These are phyloP conservation scores for Lasioglossum pauxillum DNA, from an alignment of 2,888 invertebrate species.

Conservation along the genomic window DNA sequence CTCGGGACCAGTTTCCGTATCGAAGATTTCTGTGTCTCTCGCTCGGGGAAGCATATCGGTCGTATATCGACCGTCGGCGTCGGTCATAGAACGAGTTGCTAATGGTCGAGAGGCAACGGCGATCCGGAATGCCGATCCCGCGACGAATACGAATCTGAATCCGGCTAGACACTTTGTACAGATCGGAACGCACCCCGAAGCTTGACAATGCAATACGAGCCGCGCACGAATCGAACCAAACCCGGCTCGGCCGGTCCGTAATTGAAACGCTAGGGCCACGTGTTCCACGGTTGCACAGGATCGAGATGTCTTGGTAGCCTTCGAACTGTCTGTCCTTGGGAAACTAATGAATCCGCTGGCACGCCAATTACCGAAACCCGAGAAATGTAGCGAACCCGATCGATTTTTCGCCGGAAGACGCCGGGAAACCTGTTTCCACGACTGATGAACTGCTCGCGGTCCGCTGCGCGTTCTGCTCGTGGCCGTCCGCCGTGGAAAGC, in stretches of 20 bases:
- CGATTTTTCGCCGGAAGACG: conserved; percentile 4
- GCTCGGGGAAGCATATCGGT: conserved; percentile 40
- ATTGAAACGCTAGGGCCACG: conserved; percentile 49
- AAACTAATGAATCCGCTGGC: conserved; percentile 47
- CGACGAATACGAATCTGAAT: conserved; percentile 29
- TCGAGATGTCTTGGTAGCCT: conserved; percentile 32
- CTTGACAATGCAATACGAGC: conserved; percentile 57
- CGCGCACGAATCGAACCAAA: conserved; percentile 38
- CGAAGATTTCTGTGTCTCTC: conserved; percentile 15
- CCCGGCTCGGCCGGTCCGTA: conserved; percentile 17
- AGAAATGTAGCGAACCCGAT: conserved; percentile 14
- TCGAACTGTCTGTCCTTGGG: conserved; percentile 11
- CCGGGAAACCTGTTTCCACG: neutral
- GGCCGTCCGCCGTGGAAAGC: neutral
- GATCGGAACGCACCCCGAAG: conserved; percentile 45
- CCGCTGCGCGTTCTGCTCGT: neutral
- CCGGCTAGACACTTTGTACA: conserved; percentile 38
- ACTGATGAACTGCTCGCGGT: neutral
- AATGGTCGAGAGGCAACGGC: conserved; percentile 35
- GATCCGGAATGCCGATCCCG: conserved; percentile 38
- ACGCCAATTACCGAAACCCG: conserved; percentile 27
- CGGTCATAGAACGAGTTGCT: conserved; percentile 8
- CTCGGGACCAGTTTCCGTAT: conserved; percentile 45
- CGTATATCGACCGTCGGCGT: neutral
- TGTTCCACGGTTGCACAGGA: conserved; percentile 13